Percentiles rank a stretch among this genome's conserved stretches.
Evolutionary conservation across 2,888 invertebrate species (phyloP).

Genomic region (Bedellia somnulentella): DNA sequence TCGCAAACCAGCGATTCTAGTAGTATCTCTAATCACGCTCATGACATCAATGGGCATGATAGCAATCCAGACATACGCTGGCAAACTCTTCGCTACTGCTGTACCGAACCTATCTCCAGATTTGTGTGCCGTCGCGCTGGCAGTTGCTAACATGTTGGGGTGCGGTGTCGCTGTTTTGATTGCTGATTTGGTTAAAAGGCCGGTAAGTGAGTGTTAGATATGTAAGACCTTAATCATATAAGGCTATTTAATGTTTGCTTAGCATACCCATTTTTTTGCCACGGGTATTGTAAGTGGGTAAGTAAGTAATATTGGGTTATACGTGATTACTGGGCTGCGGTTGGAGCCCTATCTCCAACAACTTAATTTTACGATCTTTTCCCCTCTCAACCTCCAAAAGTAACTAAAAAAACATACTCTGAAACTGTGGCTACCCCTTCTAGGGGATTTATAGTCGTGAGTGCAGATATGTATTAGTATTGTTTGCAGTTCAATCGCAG

Average conservation of each 20-base stretch:
- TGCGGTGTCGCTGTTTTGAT: conserved; percentile 29
- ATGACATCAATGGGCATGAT: conserved; percentile 19
- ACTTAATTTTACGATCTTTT: too few relatives aligned
- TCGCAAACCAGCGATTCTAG: too few relatives aligned
- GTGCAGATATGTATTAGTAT: too few relatives aligned
- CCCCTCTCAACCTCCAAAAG: too few relatives aligned
- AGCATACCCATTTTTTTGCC: background rate
- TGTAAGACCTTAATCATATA: background rate
- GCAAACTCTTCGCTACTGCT: conserved; percentile 38
- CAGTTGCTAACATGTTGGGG: conserved; percentile 40
- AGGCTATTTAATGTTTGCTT: background rate
- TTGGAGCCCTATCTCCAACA: too few relatives aligned
- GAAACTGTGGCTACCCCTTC: too few relatives aligned
- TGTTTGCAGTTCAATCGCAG: too few relatives aligned
- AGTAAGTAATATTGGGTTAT: too few relatives aligned
- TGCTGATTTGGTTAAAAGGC: conserved; percentile 54
- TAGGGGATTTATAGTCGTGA: too few relatives aligned
- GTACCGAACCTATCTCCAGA: conserved; percentile 39
- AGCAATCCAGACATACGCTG: conserved; percentile 27
- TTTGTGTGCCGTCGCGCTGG: conserved; percentile 52
- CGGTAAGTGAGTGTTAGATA: conserved; percentile 21
- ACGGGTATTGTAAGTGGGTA: too few relatives aligned
- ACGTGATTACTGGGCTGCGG: too few relatives aligned
- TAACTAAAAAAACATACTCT: too few relatives aligned
- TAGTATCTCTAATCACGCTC: conserved; percentile 16